Evolutionary conservation across 2,797 vertebrate genomes (phyloP), one percentile per base, ranked within the genome.

Genomic region (Tenualosa thibaudeaui): DNA sequence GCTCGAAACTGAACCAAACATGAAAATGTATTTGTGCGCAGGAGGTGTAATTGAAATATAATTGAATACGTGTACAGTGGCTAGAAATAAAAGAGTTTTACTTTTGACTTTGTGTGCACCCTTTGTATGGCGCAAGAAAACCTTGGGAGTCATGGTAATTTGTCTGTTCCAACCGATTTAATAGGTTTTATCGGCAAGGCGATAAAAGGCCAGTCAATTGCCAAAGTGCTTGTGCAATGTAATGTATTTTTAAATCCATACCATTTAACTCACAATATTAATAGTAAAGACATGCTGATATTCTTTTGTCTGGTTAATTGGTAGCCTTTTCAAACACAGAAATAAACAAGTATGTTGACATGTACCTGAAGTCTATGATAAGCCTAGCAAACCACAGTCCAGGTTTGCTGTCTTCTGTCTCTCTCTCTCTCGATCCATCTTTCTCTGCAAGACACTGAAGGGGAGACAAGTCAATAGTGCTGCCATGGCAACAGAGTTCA

Each of bases 101-200:
- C 40, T 22, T 78, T 56, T 81, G 19, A 37, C 24, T 53, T 22
- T 58, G n/a, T 75, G 15, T 87, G 46, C 58, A 43, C 31, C 17
- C 26, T 26, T 71, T 81, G 86, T 43, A 43, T 37, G 37, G 50
- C 65, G 50, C 12, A 24, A 22, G 22, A 68, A 17, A n/a, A 65
- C 40, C 71, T 78, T 58, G 22, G 71, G 31, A 46, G 71, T 49
- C 50, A 22, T 37, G 58, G 81, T 82, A 86, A 85, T 87, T 85
- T 78, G 81, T 87, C 82, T 81, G 58, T 68, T 17, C 81, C 71
- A 58, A 26, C 81, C 37, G 19, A 84, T 84, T 60, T 82, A 81
- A 60, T 85, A 83, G 85, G 24, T 88, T 89, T 83, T 82, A 87
- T 85, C 82, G 85, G 86, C 86, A 86, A 60, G 56, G 82, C 84